These are phyloP conservation scores for Gopherus evgoodei DNA, from an alignment of 2,113 vertebrate species.

Conservation along the genomic window DNA sequence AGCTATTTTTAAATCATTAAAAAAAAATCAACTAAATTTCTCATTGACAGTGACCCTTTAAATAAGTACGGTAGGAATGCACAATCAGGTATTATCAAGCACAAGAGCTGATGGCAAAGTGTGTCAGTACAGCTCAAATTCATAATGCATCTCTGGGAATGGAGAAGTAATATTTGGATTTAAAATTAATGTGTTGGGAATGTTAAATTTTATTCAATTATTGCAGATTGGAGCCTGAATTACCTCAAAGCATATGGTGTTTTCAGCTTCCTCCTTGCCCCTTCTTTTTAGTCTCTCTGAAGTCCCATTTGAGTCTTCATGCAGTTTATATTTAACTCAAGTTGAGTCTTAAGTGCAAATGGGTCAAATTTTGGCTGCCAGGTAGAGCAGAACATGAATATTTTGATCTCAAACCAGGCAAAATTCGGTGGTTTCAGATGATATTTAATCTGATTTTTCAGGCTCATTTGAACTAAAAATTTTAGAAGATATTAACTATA, in stretches of 20 bases:
- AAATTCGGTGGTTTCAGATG: neutral
- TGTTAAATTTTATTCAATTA: neutral
- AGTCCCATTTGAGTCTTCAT: neutral
- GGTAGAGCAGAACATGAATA: neutral
- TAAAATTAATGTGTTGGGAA: neutral
- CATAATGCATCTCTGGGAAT: fast-evolving
- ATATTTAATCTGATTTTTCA: neutral
- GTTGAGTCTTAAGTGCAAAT: neutral
- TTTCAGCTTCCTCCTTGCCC: neutral
- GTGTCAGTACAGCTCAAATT: neutral
- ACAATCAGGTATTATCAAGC: neutral
- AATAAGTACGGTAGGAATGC: neutral
- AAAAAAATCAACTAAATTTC: neutral
- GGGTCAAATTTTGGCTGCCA: fast-evolving
- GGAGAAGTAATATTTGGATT: neutral
- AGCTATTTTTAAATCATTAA: neutral
- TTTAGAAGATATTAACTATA: neutral
- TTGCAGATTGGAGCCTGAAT: fast-evolving
- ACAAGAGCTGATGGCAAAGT: neutral
- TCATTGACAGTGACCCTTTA: neutral
- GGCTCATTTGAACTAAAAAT: neutral
- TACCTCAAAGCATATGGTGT: neutral
- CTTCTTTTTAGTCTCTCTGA: neutral
- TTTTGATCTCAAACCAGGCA: neutral
- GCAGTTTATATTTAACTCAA: neutral